A percentile compares a stretch with the other conserved stretches of the same genome.
phyloP scores from a whole-genome alignment of 2,888 invertebrate genomes.

The Eupithecia inturbata region DNA sequence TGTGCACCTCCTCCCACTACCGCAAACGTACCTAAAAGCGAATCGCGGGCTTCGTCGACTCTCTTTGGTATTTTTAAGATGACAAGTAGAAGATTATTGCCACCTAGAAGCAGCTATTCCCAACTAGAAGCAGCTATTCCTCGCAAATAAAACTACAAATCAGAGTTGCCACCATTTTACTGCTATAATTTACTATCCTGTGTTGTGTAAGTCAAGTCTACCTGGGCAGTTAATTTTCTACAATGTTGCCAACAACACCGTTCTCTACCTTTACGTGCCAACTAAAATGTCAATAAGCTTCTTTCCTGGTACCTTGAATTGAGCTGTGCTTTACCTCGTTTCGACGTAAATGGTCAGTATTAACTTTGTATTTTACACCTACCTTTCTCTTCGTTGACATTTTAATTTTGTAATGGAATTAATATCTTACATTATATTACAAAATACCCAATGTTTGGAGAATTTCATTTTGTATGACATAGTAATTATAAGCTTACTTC shows the following conservation, averaged over 20 bases:
- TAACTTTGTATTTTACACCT: not conserved
- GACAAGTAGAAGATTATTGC: not conserved
- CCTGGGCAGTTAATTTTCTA: conserved; percentile 23
- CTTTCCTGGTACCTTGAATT: conserved; percentile 30
- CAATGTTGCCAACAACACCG: conserved; percentile 34
- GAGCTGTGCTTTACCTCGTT: conserved; percentile 26
- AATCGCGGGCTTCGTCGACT: not conserved
- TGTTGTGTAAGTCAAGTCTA: not conserved
- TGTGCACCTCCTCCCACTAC: too few relatives aligned
- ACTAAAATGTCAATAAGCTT: conserved; percentile 39
- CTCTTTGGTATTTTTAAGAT: not conserved
- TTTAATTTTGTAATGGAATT: not conserved
- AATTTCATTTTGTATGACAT: not conserved
- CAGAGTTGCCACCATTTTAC: conserved; percentile 9
- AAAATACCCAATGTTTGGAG: not conserved
- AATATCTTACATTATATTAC: not conserved
- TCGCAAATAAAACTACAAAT: not conserved
- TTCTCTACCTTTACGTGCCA: conserved; percentile 31
- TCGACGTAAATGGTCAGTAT: not conserved
- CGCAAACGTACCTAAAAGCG: not conserved
- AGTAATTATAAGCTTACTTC: not conserved
- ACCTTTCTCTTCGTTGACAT: not conserved
- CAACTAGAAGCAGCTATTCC: not conserved
- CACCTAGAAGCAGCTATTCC: not conserved
- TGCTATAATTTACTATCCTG: conserved; percentile 1